Evolutionary conservation across 2,888 invertebrate genomes (phyloP).

Genomic region (Hololepta plana): DNA sequence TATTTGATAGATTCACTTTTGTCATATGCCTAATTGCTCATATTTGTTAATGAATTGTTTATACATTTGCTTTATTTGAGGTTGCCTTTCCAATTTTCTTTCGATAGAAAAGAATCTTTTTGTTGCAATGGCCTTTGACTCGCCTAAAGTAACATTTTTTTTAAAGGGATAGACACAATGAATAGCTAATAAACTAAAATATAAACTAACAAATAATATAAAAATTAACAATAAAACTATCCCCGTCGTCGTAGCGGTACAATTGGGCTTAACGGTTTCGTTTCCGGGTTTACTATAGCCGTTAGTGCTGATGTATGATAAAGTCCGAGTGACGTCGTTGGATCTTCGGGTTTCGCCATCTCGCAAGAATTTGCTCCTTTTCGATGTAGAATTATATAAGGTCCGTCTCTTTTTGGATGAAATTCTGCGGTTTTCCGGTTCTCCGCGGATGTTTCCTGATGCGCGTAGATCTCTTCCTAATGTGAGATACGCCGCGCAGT

Average conservation of each 20-base stretch:
- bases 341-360: too few species aligned
- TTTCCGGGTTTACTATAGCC: too few species aligned
- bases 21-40: slow-evolving; percentile 7
- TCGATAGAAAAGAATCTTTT: slow-evolving; percentile 6
- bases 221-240: too few species aligned
- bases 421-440: background rate
- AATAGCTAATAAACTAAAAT: too few species aligned
- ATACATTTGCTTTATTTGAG: slow-evolving; percentile 7
- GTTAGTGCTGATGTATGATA: too few species aligned
- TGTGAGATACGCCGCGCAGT: background rate
- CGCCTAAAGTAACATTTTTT: slow-evolving; percentile 6
- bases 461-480: slow-evolving; percentile 2
- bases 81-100: slow-evolving; percentile 6
- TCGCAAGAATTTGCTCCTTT: too few species aligned
- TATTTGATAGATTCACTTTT: slow-evolving; percentile 5
- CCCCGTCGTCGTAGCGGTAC: too few species aligned
- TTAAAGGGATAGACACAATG: slow-evolving; percentile 7
- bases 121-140: slow-evolving; percentile 4
- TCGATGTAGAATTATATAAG: slow-evolving; percentile 2
- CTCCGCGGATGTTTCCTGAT: slow-evolving; percentile 1
- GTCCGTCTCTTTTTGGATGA: slow-evolving; percentile 2
- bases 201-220: too few species aligned
- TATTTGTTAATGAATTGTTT: slow-evolving; percentile 9
- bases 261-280: too few species aligned
- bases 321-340: too few species aligned